Base-by-base conservation (phyloP, 2,113 vertebrate genomes). In the Rissa tridactyla region DNA sequence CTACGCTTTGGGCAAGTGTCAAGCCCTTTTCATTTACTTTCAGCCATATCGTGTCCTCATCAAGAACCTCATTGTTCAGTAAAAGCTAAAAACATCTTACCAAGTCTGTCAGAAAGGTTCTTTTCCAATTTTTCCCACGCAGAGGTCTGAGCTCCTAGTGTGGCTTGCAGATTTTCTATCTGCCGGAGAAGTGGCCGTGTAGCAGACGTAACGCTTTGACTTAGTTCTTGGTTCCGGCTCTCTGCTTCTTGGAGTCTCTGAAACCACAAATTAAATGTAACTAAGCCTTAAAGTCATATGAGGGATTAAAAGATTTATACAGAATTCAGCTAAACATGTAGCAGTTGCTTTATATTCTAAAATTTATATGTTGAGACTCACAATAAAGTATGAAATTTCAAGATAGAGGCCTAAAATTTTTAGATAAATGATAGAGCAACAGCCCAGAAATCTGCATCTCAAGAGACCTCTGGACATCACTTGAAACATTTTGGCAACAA, bases 111-210 rank as follows among this genome's bases (percentile, higher is more conserved):
- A 76, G 99, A 99, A 86, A 99, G 99, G 97, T 96, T 99, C 97
- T 99, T 99, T 89, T 99, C 99, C 91, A 99, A 68, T 95, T 99
- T 99, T 96, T 99, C 99, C 99, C 99, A 99, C 0, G 99, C 98
- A 49, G 98, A 98, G 1, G 99, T 99, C 82, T 99, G 99, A 34
- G 99, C 99, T 11, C 98, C 99, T 57, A 99, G 90, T 0, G 98
- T 99, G 60, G 99, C 99, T 97, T 99, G 99, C 42, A 99, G 97
- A 85, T 99, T 99, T 96, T 99, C 99, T 52, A 99, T 99, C 97
- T 99, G 99, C 15, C 99, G 98, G 61, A 99, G 98, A 14, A 99
- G 97, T 2, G 99, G 99, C 69, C 99, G 98, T 3, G 99, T 99
- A 42, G 99, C 99, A 15, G 99, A 99, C 21, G 99, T 99, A 19